A percentile compares a stretch with the other conserved stretches of the same genome.
Conservation (phyloP, 2,797 vertebrate genomes). For the Gadopsis bispinosus region DNA sequence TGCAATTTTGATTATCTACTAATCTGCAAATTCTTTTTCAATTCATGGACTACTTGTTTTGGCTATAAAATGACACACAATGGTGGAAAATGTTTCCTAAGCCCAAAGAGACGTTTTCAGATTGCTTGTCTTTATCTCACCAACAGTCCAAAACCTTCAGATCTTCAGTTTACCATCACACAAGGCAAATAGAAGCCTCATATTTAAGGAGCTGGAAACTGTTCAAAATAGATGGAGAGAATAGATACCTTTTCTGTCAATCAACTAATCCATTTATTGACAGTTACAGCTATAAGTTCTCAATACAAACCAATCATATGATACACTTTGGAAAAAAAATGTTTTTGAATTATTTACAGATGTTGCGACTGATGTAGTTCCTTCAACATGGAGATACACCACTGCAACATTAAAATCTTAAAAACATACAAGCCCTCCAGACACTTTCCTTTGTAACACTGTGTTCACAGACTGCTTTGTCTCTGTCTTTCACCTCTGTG, state of each 20-base stretch:
- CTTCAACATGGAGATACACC: constrained; percentile 22
- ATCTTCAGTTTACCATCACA: not conserved
- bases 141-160: not conserved
- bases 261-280: not conserved
- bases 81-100: not conserved
- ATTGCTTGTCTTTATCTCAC: not conserved
- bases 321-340: not conserved
- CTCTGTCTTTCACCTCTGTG: constrained; percentile 69
- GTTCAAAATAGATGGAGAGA: not conserved
- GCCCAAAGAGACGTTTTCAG: not conserved
- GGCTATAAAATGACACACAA: not conserved
- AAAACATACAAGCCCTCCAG: constrained; percentile 54
- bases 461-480: constrained; percentile 75
- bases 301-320: not conserved
- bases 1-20: not conserved
- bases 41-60: not conserved
- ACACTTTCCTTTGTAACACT: constrained; percentile 60
- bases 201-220: not conserved
- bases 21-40: not conserved
- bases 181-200: not conserved
- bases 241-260: not conserved
- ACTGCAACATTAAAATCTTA: constrained; percentile 28
- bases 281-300: not conserved
- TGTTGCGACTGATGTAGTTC: not conserved
- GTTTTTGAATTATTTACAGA: not conserved